Evolutionary conservation across 30 jellyfish, hydroid and myxozoan genomes (phyloP), one percentile per base, ranked within the genome.

Genomic region (Phacellophora camtschatica): DNA sequence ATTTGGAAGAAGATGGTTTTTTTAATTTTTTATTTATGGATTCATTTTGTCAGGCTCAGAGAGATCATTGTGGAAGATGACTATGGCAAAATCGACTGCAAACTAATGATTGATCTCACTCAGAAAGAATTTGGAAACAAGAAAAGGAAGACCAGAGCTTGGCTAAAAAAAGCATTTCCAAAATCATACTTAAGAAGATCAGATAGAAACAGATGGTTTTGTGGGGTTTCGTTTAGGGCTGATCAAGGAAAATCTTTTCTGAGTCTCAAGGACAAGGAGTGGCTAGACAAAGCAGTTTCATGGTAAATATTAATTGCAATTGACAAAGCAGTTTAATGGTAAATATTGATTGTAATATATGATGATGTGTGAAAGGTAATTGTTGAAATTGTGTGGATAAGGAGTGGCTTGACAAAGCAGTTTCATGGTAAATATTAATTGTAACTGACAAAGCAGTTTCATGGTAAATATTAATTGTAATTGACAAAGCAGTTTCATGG

Each of bases 191-290:
- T 80, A 20, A 72, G 97, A 43, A 63, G 97, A 51, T 88, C 97
- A 11, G 97, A 88, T 31, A 84, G 97, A 1, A 64, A 71, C 50
- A 41, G 97, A 50, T 88, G 97, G 97, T 88, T 56, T 31, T 88
- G 97, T 88, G 97, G 97, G 18, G 80, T 88, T 23, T 70, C 95
- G 7, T 57, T 88, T n/a, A 42, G 72, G 48, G 36, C 88, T 8
- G 95, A 84, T 33, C 54, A 65, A 27, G 91, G 91, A 43, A 80
- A 66, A 42, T 53, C 81, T 10, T 83, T 70, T 0, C 49, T 80
- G 3, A 80, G 91, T 41, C 43, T 39, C 58, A 80, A 80, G 43
- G 91, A 80, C 48, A 84, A 48, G 64, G 95, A 84, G 16, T 84
- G 95, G 95, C 41, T 67, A 15, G 95, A 84, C 27, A 59, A 64